Evolutionary conservation across 2,888 invertebrate genomes (phyloP), one percentile per base, ranked within the genome.

Genomic region (Pristionchus arcanus): DNA sequence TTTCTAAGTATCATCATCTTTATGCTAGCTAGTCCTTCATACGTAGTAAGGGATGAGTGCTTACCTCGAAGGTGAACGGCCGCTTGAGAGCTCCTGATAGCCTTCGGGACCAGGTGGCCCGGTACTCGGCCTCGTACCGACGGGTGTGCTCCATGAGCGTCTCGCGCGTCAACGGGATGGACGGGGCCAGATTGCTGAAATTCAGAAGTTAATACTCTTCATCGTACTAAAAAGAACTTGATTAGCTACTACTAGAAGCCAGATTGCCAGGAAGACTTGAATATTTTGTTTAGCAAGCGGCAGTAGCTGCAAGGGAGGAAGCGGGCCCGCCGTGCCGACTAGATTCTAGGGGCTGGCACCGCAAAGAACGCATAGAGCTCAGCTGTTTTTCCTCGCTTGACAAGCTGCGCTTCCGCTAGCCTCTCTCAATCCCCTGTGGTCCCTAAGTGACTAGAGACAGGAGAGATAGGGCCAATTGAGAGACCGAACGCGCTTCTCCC

Each of bases 101-200:
- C 19, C 92, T 88, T 19, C 88, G 89, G 37, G 91, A 91, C 94
- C 94, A 95, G 49, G 93, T 93, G 68, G 93, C 93, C 74, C 93
- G 92, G 90, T 92, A 94, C 90, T 94, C 93, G 21, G 92, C 92
- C 90, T 95, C 94, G 91, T 91, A 94, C 15, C 92, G 89, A 42
- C 91, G 90, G 42, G 94, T 94, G 92, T 94, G 94, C 90, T 92
- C 91, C 85, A 89, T 90, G 66, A 95, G 91, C 19, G 92, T 88
- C 89, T 95, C 95, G 25, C 92, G 88, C 4, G 95, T 95, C 89
- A 95, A 89, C 21, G 94, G 93, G 15, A 91, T 53, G 28, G 91
- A 87, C 16, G 92, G 90, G 25, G 91, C 90, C 42, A 91, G 91
- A 42, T 90, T 87, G 83, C 93, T 93, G 91, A 55, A 92, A 92